These are phyloP conservation scores for Typhlichthys eigenmanni DNA, from an alignment of 2,797 vertebrate species.

Conservation along the genomic window DNA sequence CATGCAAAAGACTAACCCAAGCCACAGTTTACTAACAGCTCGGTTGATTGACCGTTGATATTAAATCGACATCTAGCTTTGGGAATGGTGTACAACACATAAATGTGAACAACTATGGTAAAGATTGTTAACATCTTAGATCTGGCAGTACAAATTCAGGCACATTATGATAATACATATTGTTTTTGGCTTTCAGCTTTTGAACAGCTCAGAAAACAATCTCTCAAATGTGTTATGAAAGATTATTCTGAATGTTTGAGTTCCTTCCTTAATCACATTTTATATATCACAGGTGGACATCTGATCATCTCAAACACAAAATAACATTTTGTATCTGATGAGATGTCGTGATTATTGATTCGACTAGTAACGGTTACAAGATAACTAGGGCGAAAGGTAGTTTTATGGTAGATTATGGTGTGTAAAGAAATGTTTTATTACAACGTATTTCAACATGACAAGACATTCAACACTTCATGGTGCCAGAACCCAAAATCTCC, in stretches of 20 bases:
- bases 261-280: conserved; percentile 4
- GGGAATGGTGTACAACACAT: too few relatives aligned
- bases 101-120: not conserved
- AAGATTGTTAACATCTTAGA: conserved; percentile 42
- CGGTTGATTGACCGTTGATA: conserved; percentile 20
- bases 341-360: not conserved
- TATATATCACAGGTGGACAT: too few relatives aligned
- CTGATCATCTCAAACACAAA: too few relatives aligned
- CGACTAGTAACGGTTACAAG: not conserved
- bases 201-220: conserved; percentile 9
- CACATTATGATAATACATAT: conserved; percentile 1
- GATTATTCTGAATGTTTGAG: conserved; percentile 11
- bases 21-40: too few relatives aligned
- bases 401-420: conserved; percentile 14
- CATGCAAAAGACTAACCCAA: conserved; percentile 14
- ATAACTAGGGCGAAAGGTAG: conserved; percentile 4
- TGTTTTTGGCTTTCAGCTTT: not conserved
- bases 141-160: conserved; percentile 24
- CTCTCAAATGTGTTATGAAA: conserved; percentile 1
- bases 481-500: conserved; percentile 6
- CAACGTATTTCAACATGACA: conserved; percentile 20
- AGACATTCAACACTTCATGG: conserved; percentile 32
- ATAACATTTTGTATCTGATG: not conserved
- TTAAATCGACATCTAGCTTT: conserved; percentile 12
- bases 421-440: conserved; percentile 23